Base-by-base conservation (phyloP, 2,888 invertebrate genomes). In the Mesorhabditis spiculigera region DNA sequence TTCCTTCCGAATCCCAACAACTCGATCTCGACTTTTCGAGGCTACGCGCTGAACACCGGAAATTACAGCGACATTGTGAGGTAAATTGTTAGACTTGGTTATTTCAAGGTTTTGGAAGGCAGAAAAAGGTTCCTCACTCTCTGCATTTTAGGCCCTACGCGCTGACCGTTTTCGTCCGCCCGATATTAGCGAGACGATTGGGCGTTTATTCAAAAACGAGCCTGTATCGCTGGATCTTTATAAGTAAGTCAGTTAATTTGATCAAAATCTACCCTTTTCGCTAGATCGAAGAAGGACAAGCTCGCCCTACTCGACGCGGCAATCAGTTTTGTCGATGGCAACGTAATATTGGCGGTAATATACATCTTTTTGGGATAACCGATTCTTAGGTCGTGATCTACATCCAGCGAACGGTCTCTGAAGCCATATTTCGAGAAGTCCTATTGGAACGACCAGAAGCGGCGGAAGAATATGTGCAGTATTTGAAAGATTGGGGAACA, bases 401-500 rank as follows among this genome's bases (percentile, higher is more conserved):
- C n/a, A 50, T 50, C n/a, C 58, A 50, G n/a, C 58, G 58, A 50
- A 50, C 58, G 8, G 58, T 50, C n/a, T 50, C 58, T n/a, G 58
- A 50, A n/a, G 8, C 58, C 8, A 50, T 50, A 10, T 50, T 50
- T 50, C 58, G 58, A 50, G 58, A 50, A n/a, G n/a, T 50, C n/a
- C n/a, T 50, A 50, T n/a, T 50, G 58, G 10, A 50, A 50, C 8
- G n/a, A 50, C 58, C 58, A n/a, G n/a, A 50, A 50, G 58, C 58
- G 10, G 58, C 58, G 8, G 58, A 50, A n/a, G 10, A 50, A n/a
- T 50, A 50, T n/a, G n/a, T 50, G 8, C 58, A 50, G 58, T 50
- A 50, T 50, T 50, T 50, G 58, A 50, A 50, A 50, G 58, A 50
- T 50, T 10, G 10, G 58, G n/a, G n/a, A n/a, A 50, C 8, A 13